These are phyloP conservation scores for Corythaeola cristata DNA, from an alignment of 2,113 vertebrate genomes.

Conservation along the genomic window DNA sequence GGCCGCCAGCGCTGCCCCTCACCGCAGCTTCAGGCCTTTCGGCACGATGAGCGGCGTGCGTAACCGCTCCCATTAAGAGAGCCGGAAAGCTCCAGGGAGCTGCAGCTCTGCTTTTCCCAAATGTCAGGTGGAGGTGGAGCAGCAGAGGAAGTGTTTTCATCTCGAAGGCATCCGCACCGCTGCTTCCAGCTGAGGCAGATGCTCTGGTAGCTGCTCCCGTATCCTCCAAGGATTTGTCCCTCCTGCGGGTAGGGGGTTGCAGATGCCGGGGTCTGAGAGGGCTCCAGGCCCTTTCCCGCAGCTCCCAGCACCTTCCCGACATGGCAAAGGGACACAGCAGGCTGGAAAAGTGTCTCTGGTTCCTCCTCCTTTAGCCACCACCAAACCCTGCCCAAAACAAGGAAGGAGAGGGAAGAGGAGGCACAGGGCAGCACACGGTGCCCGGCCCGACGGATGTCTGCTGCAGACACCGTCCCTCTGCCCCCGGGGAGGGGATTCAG, in stretches of 20 bases:
- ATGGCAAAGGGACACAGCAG: neutral
- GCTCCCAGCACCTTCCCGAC: neutral
- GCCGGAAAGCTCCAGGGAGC: neutral
- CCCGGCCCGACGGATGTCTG: neutral
- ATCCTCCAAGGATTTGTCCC: neutral
- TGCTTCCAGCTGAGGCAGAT: constrained; percentile 10
- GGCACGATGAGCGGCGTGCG: neutral
- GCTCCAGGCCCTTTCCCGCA: neutral
- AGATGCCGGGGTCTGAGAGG: neutral
- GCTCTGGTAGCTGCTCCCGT: neutral
- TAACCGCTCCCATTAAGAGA: neutral
- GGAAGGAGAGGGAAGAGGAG: neutral
- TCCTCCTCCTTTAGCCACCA: neutral
- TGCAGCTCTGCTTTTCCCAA: neutral
- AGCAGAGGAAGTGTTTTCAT: constrained; percentile 49
- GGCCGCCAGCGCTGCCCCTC: neutral
- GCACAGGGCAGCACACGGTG: neutral
- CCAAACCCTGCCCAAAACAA: neutral
- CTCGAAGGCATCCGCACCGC: neutral
- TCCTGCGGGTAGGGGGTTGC: neutral
- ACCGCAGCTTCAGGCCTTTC: neutral
- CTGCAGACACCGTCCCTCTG: neutral
- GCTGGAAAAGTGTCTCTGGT: neutral
- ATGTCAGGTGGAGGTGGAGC: constrained; percentile 53
- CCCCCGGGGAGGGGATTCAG: neutral